Evolutionary conservation across 1,140 invertebrate species (phyloP).

Genomic region (Phymorhynchus buccinoides): DNA sequence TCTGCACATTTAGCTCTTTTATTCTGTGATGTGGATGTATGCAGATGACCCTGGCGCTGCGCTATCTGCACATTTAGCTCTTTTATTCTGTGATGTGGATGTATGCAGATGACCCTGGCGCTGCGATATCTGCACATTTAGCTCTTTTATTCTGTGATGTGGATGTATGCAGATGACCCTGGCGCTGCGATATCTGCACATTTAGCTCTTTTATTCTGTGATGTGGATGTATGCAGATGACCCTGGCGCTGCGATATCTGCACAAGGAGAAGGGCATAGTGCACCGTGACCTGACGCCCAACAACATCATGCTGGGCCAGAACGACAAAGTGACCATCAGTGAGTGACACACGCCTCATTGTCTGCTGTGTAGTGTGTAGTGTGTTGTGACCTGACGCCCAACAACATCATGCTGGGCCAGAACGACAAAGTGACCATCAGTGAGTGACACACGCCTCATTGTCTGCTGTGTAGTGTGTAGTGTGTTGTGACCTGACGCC

Average conservation of each 20-base stretch:
- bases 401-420: constrained; percentile 75
- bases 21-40: no score
- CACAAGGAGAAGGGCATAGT: constrained; percentile 75
- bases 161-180: no score
- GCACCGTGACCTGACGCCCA: constrained; percentile 73
- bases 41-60: no score
- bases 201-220: not conserved
- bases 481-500: constrained; percentile 73
- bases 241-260: constrained; percentile 72
- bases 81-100: no score
- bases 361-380: constrained; percentile 70
- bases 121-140: not conserved
- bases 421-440: constrained; percentile 74
- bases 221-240: constrained; percentile 61
- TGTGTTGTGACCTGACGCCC: constrained; percentile 73
- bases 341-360: constrained; percentile 58
- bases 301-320: constrained; percentile 74
- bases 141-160: no score
- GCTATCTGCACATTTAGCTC: no score
- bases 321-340: constrained; percentile 74
- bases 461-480: constrained; percentile 68
- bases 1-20: no score
- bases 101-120: no score
- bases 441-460: constrained; percentile 62
- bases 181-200: constrained; percentile 46